These are phyloP conservation scores for Bombyx mandarina DNA, from an alignment of 1,140 invertebrate genomes.

Conservation along the genomic window DNA sequence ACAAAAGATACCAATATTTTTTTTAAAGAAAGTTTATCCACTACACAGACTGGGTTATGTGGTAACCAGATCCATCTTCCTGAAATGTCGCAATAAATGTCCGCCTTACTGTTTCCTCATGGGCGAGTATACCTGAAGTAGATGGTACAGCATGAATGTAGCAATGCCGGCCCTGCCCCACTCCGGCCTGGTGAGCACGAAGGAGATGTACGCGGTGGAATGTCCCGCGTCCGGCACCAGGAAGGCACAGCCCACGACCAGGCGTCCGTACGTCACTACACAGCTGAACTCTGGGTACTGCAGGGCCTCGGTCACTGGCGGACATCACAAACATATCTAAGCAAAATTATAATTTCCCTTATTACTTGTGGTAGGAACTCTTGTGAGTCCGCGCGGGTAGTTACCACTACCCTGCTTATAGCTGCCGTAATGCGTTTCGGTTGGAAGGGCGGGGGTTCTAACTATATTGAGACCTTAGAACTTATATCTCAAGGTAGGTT, in stretches of 20 bases:
- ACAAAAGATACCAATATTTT: too few species aligned
- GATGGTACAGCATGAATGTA: slow-evolving; percentile 92
- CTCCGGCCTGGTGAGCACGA: slow-evolving; percentile 88
- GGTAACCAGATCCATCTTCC: too few species aligned
- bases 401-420: neutral
- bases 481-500: too few species aligned
- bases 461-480: too few species aligned
- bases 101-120: neutral
- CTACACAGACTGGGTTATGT: too few species aligned
- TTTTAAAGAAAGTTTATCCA: too few species aligned
- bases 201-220: slow-evolving; percentile 91
- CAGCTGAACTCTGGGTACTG: slow-evolving; percentile 94
- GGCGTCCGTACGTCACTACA: slow-evolving; percentile 86
- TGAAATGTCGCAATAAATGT: too few species aligned
- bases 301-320: slow-evolving; percentile 86
- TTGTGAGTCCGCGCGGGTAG: neutral
- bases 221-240: slow-evolving; percentile 87
- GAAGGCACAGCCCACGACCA: slow-evolving; percentile 90
- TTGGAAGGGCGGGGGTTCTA: too few species aligned
- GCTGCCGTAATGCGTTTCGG: neutral
- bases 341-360: neutral
- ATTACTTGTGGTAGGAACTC: neutral
- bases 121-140: slow-evolving; percentile 78
- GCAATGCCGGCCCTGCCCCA: slow-evolving; percentile 88
- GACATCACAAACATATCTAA: neutral